Evolutionary conservation across 2,888 invertebrate species (phyloP), one percentile per base, ranked within the genome.

Genomic region (Oligia fasciuncula): DNA sequence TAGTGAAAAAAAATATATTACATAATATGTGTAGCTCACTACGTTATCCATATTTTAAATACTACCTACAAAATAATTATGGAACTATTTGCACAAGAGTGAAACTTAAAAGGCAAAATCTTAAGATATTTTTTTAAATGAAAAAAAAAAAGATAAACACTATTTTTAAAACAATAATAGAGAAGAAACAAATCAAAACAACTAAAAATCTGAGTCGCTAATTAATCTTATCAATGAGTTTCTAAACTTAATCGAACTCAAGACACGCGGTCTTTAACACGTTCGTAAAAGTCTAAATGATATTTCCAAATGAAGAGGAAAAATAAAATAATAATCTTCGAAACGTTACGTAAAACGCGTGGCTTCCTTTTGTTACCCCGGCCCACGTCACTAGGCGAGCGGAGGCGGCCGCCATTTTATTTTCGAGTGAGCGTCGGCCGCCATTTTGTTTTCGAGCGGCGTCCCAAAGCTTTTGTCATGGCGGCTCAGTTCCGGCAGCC

Each of bases 391-490:
- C 14, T 23, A 29, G 40, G 9, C 13, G 5, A 70, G 17, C n/a
- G 35, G 13, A 19, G 23, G 13, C 4, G 6, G 35, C 57, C 66
- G 69, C 60, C 80, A 80, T 85, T 62, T 81, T 79, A 1, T 66
- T 66, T 2, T 1, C 8, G 0, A 19, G 23, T 8, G 4, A 77
- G 13, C 11, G 6, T 46, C 14, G 9, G 35, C 17, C 19, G 46
- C 79, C 84, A 79, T 79, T 80, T 80, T 84, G 79, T 46, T 65
- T 51, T 19, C 4, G 0, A 62, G 17, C 46, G 43, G 0, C 1
- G n/a, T 11, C 19, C 17, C 14, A 46, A 8, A 23, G 9, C 54
- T 17, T 65, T n/a, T 57, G 17, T 19, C 19, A 23, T 65, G 54
- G 40, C 4, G 46, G 13, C 19, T 13, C 14, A 40, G 3, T 43